Base-by-base conservation (phyloP, 2,888 invertebrate species). In the Drosophila borealis region DNA sequence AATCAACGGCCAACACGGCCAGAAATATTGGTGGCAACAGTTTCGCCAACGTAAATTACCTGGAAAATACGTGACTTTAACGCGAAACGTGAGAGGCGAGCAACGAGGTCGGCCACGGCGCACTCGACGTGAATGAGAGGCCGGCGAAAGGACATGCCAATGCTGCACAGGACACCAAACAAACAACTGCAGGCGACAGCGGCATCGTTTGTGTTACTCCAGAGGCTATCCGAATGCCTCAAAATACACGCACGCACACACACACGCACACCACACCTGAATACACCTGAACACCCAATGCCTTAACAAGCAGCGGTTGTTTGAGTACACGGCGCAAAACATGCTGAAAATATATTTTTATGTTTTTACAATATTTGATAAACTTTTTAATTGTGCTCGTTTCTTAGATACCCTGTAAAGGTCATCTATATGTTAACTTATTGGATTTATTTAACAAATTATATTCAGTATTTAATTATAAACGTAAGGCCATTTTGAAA, bases 1-100 rank as follows among this genome's bases (percentile, higher is more conserved):
- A 78, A 82, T 81, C 78, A 70, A 69, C 74, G 72, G 69, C 62
- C 74, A 82, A 74, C 69, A 66, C 69, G 79, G 74, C 68, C 81
- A 83, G 74, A 87, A 89, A 88, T 89, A 89, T 84, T 84, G 83
- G 80, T 85, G 86, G 89, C 89, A 86, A 86, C 88, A 89, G 89
- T 86, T 86, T 88, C 79, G 88, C 78, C 80, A 88, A 90, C 91
- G 91, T 91, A 91, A 91, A 91, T 91, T 91, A 91, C 91, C 90
- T 91, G 90, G 90, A 91, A 91, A 90, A 86, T 90, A 91, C 91
- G 91, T 91, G 91, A 91, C 90, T 90, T 82, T 74, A 71, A 63
- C 77, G 72, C 70, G 81, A 64, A 77, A 84, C 87, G 87, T 81
- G 78, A 72, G 71, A 46, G 80, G 67, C 74, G 68, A 50, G 50